Percentiles rank a stretch among this genome's conserved stretches.
These are phyloP conservation scores for Axis porcinus DNA, from an alignment of 2,113 vertebrate species.

Conservation along the genomic window DNA sequence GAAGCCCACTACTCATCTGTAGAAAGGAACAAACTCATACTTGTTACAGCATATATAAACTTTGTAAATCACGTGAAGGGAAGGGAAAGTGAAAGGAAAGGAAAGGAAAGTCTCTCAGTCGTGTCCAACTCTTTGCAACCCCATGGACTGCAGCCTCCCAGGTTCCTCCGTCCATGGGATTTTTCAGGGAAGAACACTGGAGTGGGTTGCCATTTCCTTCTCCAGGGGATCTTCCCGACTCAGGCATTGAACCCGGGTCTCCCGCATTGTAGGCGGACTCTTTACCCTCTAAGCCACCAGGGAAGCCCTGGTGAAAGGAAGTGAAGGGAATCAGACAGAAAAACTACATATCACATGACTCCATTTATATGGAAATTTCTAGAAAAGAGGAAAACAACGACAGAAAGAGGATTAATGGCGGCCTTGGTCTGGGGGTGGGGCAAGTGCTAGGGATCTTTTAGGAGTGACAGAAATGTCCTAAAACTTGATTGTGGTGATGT, in stretches of 20 bases:
- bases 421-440: neutral
- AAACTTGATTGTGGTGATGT: neutral
- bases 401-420: neutral
- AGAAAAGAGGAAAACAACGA: neutral
- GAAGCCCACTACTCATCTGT: neutral
- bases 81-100: neutral
- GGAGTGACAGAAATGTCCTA: neutral
- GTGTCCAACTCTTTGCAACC: too few species aligned
- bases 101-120: too few species aligned
- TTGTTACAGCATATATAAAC: neutral
- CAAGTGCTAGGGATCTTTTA: neutral
- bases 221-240: too few species aligned
- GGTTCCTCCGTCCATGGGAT: too few species aligned
- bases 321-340: neutral
- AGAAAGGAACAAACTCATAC: neutral
- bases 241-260: too few species aligned
- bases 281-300: too few species aligned
- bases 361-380: neutral
- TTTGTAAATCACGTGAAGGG: neutral
- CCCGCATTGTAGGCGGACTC: too few species aligned
- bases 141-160: too few species aligned
- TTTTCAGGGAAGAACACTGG: too few species aligned
- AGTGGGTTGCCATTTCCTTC: too few species aligned
- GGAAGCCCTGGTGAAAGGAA: neutral
- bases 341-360: neutral